Conservation (phyloP, 1,140 invertebrate genomes). For the Brachystomella parvula region DNA sequence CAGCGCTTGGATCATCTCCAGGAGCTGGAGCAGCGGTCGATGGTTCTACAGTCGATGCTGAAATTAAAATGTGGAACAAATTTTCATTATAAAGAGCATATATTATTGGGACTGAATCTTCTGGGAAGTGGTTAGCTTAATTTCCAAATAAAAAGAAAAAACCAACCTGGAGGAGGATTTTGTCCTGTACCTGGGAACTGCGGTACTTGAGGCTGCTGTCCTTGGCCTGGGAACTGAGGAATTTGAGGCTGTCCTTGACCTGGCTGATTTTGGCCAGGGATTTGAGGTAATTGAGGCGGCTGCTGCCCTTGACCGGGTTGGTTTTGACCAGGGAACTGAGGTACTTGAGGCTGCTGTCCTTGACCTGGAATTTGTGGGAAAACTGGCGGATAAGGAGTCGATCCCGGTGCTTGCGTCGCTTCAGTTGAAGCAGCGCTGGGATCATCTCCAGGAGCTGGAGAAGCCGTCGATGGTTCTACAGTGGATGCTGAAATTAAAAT, state of each 20-base stretch:
- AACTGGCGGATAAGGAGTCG: not conserved
- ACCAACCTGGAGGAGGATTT: not conserved
- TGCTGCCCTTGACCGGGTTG: not conserved
- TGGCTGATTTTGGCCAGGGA: slow-evolving; percentile 1
- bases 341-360: not conserved
- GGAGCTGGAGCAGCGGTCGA: not conserved
- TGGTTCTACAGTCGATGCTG: not conserved
- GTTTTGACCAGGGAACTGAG: not conserved
- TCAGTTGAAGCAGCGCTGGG: not conserved
- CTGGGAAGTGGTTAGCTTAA: not conserved
- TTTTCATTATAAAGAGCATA: too few species aligned
- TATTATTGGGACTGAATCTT: too few species aligned
- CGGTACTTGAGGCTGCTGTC: not conserved
- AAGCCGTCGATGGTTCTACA: too few species aligned
- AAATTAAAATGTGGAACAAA: too few species aligned
- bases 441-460: too few species aligned
- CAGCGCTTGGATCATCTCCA: not conserved
- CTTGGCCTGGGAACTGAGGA: not conserved
- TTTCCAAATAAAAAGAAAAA: too few species aligned
- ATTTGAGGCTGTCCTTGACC: slow-evolving; percentile 9
- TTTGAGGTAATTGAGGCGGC: not conserved
- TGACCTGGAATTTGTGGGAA: not conserved
- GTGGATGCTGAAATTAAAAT: too few species aligned
- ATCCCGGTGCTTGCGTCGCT: not conserved
- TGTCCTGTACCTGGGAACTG: slow-evolving; percentile 1